phyloP scores from a whole-genome alignment of 2,113 vertebrate genomes.

The Gymnogyps californianus region DNA sequence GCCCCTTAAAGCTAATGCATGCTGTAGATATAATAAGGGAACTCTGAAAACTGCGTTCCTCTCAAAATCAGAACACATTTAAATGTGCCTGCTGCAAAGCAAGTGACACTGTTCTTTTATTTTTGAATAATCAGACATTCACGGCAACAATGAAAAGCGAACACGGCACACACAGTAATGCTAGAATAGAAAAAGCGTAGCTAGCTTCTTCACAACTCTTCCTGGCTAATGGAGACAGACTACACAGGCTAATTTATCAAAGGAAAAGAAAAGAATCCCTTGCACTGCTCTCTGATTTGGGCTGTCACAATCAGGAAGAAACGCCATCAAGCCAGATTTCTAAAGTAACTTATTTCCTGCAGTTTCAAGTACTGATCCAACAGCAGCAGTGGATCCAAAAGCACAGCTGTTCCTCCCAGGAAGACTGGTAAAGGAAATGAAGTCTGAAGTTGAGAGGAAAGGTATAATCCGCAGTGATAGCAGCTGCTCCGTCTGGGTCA shows the following conservation, averaged over 20 bases:
- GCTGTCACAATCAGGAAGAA: conserved; percentile 37
- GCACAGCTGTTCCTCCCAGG: conserved; percentile 59
- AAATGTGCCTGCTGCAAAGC: neutral
- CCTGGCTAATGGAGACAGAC: neutral
- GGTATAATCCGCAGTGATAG: conserved; percentile 55
- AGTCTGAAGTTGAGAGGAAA: conserved; percentile 55
- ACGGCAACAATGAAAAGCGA: rapidly evolving
- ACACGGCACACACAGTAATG: rapidly evolving
- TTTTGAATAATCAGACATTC: neutral
- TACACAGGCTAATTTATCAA: neutral
- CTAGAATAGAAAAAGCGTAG: neutral
- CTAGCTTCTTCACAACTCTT: neutral
- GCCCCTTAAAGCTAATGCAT: neutral
- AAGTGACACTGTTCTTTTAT: rapidly evolving
- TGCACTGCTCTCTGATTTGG: neutral
- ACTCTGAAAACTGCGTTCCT: neutral
- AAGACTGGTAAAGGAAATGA: conserved; percentile 57
- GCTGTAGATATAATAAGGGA: neutral
- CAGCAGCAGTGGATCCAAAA: neutral
- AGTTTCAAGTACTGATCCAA: neutral
- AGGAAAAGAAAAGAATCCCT: neutral
- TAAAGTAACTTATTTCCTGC: conserved; percentile 26
- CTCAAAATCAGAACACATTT: neutral
- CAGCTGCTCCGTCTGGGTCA: conserved; percentile 51
- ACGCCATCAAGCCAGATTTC: neutral